Percentiles rank a stretch among this genome's conserved stretches.
Evolutionary conservation across 2,113 vertebrate species (phyloP).

Genomic region (Polypterus bichir): DNA sequence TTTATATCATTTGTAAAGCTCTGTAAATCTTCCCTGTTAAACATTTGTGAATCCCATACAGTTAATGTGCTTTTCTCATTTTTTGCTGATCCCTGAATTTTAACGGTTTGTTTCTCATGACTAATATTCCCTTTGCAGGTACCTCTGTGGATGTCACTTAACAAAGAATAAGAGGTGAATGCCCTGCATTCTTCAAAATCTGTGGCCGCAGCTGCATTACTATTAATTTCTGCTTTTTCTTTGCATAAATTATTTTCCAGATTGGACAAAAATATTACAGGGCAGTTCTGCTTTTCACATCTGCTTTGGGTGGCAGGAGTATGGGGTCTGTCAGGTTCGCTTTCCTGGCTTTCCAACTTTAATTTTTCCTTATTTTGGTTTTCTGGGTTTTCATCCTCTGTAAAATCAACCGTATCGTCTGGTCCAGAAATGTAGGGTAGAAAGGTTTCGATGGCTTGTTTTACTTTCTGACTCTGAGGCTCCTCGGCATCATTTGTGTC

Average conservation of each 20-base stretch:
- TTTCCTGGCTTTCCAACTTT: slow-evolving; percentile 21
- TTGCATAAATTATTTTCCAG: no score
- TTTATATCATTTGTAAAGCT: slow-evolving; percentile 21
- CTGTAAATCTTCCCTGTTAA: slow-evolving; percentile 19
- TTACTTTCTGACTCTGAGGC: slow-evolving; percentile 45
- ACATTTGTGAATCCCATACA: slow-evolving; percentile 13
- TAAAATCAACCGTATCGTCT: slow-evolving; percentile 13
- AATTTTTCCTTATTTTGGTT: slow-evolving; percentile 18
- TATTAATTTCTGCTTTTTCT: no score
- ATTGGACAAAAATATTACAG: neutral
- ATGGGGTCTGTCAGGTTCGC: slow-evolving; percentile 3
- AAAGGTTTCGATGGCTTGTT: slow-evolving; percentile 35
- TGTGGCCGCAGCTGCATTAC: no score
- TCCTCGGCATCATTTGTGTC: slow-evolving; percentile 57
- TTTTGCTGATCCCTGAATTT: slow-evolving; percentile 10
- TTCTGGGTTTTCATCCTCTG: neutral
- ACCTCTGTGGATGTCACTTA: no score
- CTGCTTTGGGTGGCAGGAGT: neutral
- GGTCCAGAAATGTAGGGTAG: slow-evolving; percentile 28
- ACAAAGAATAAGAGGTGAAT: no score
- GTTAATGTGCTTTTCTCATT: slow-evolving; percentile 8
- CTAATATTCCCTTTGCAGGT: no score
- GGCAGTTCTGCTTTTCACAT: neutral
- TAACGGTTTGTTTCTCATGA: neutral
- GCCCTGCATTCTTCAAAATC: no score